Base-by-base conservation (phyloP, 2,113 vertebrate genomes). In the Anolis sagrei region DNA sequence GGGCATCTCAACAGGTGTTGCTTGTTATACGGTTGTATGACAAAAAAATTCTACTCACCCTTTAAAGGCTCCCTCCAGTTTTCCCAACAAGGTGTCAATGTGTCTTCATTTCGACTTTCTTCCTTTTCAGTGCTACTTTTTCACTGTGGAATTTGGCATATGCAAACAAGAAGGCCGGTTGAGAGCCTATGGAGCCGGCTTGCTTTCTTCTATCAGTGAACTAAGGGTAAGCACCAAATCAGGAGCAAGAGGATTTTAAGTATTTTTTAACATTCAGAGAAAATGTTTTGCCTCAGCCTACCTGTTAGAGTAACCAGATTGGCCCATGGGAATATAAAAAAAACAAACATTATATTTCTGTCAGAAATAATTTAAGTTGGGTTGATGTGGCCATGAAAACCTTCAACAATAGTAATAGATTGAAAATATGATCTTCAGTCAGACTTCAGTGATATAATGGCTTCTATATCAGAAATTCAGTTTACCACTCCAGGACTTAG, bases 141-240 rank as follows among this genome's bases (percentile, higher is more conserved):
- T 99, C 88, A 99, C 98, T 0, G 98, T 99, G 94, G 99, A 99
- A 94, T 99, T 99, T 92, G 99, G 99, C 74, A 94, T 99, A 91
- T 99, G 98, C 95, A 99, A 99, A 93, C 98, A 99, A 92, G 98
- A 99, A 72, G 99, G 98, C 21, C 96, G 97, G 86, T 94, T 99
- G 61, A 95, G 97, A 93, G 99, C 98, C 39, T 99, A 99, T 62
- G 98, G 99, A 32, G 99, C 99, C 8, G 98, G 99, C 49, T 95
- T 99, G 91, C 97, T 99, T 85, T 99, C 98, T 76, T 99, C 98
- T 0, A 98, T 99, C 92, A 98, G 99, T 92, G 99, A 99, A 90
- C 97, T 99, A 49, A 98, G 98, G 96, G 99, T 99, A 95, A 96
- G 93, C 73, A 36, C 6, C 36, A 32, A 68, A 78, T n/a, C 86